Conservation (phyloP, 2,797 vertebrate genomes). For the Luscinia megarhynchos region DNA sequence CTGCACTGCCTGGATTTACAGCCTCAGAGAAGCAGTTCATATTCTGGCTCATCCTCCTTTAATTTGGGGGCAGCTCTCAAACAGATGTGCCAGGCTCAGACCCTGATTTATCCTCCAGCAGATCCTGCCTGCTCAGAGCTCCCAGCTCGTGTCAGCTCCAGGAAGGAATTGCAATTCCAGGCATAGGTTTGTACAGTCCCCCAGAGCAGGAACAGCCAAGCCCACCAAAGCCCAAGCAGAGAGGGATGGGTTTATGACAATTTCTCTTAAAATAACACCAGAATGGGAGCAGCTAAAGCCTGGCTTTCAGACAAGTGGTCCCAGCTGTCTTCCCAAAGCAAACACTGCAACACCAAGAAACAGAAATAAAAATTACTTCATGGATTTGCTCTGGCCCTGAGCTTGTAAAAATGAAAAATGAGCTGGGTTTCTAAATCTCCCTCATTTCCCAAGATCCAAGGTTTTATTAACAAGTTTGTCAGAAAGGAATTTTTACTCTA, state of each 20-base stretch:
- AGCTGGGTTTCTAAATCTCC: neutral
- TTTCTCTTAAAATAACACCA: neutral
- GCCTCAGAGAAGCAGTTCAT: neutral
- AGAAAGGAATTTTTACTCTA: neutral
- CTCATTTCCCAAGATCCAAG: neutral
- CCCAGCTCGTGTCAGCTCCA: neutral
- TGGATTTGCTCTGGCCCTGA: neutral
- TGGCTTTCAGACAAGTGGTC: neutral
- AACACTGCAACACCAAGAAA: neutral
- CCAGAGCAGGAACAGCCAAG: fast-evolving
- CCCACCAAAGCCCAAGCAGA: fast-evolving
- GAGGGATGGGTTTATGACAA: neutral
- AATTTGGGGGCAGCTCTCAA: constrained; percentile 25
- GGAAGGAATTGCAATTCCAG: neutral
- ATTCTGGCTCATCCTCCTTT: neutral
- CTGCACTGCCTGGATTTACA: neutral
- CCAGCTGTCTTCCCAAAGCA: constrained; percentile 1
- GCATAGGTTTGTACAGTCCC: neutral
- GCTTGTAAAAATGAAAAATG: constrained; percentile 32
- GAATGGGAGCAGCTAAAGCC: neutral
- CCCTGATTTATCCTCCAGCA: neutral
- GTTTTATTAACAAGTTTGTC: constrained; percentile 25
- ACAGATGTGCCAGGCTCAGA: neutral
- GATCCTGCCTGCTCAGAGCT: neutral
- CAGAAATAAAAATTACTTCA: constrained; percentile 51